Conservation (phyloP, 2,888 invertebrate species). For the Nudaria mundana region DNA sequence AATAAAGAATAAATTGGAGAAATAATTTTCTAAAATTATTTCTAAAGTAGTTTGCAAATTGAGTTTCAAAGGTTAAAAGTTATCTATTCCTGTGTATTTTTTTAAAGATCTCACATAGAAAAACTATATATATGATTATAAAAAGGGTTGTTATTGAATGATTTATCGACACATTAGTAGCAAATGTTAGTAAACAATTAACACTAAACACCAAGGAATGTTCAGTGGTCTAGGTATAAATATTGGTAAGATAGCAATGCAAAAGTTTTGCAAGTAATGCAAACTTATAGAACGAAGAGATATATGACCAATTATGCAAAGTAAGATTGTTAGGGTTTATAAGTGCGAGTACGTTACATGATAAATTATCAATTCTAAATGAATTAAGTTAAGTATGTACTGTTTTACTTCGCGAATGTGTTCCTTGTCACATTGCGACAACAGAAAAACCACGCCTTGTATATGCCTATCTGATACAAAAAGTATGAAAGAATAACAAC, state of each 20-base stretch:
- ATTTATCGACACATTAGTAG: no score
- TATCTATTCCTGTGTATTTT: not conserved
- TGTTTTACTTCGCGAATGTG: constrained; percentile 4
- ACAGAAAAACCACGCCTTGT: constrained; percentile 3
- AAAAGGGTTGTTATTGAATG: no score
- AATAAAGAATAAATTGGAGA: no score
- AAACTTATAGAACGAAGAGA: not conserved
- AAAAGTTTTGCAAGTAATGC: not conserved
- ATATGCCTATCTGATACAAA: not conserved
- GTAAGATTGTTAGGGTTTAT: constrained; percentile 16
- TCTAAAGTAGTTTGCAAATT: not conserved
- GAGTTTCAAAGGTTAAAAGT: not conserved
- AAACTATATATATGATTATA: no score
- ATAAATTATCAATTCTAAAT: constrained; percentile 7
- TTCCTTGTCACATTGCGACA: no score
- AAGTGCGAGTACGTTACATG: constrained; percentile 11
- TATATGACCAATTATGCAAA: constrained; percentile 29
- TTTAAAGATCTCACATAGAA: not conserved
- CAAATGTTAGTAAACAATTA: no score
- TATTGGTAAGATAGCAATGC: no score
- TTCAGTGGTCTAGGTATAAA: no score
- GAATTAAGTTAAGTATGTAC: constrained; percentile 20
- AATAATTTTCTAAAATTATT: not conserved
- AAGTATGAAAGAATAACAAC: not conserved
- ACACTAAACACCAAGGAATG: no score